Conservation (phyloP, 1,140 invertebrate species). For the Trichonephila clavata region DNA sequence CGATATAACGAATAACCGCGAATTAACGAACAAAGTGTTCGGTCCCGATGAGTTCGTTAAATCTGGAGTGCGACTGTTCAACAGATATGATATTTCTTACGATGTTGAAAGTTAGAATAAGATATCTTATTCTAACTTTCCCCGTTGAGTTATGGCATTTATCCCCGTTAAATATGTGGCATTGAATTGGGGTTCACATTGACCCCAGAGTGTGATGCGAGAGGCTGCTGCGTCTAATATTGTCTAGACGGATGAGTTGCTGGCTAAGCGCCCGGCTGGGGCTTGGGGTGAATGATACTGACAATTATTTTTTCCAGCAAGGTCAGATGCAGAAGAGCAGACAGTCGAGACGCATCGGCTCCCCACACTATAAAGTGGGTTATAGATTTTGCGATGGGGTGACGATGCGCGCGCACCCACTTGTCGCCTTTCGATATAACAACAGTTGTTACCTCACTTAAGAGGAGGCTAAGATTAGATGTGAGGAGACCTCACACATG, state of each 20-base stretch:
- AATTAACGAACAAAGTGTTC: too few species aligned
- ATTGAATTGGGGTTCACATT: not conserved
- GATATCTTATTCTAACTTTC: too few species aligned
- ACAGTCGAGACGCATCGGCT: slow-evolving; percentile 16
- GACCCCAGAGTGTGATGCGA: not conserved
- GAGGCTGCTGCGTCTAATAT: slow-evolving; percentile 1
- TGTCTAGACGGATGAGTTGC: slow-evolving; percentile 27
- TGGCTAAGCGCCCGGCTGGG: slow-evolving; percentile 48
- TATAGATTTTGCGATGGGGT: slow-evolving; percentile 23
- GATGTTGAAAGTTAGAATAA: too few species aligned
- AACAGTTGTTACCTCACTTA: slow-evolving; percentile 13
- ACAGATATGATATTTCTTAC: too few species aligned
- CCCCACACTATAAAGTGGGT: not conserved
- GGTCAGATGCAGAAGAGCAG: not conserved
- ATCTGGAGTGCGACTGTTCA: too few species aligned
- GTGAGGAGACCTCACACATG: not conserved
- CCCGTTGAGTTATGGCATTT: too few species aligned
- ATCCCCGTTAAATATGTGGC: not conserved
- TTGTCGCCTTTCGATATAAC: slow-evolving; percentile 9
- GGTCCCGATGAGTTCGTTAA: too few species aligned
- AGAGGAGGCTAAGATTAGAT: slow-evolving; percentile 26
- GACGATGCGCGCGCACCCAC: slow-evolving; percentile 40
- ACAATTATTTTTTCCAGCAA: slow-evolving; percentile 56
- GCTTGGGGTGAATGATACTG: slow-evolving; percentile 54
- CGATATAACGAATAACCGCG: too few species aligned